phyloP scores from a whole-genome alignment of 2,797 vertebrate genomes.

The Macrochelys suwanniensis region DNA sequence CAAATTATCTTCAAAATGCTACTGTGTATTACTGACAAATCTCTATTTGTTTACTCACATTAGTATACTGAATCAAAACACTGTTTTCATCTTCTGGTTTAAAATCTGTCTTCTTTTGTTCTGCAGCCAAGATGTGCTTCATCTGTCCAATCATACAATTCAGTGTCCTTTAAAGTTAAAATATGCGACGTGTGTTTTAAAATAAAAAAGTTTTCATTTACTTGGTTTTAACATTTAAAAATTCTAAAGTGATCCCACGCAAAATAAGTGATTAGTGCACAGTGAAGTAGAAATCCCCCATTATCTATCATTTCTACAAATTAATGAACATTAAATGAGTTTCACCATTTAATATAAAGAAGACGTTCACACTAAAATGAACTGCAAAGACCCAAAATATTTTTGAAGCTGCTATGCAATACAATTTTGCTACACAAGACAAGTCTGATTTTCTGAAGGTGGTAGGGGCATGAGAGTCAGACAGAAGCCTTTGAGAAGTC shows the following conservation, averaged over 20 bases:
- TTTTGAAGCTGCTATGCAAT: not conserved
- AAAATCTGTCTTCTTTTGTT: constrained; percentile 99
- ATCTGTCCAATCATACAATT: constrained; percentile 99
- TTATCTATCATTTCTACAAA: not conserved
- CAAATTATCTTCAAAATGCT: not conserved
- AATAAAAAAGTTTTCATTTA: not conserved
- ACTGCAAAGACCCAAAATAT: not conserved
- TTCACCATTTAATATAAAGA: not conserved
- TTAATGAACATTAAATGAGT: not conserved
- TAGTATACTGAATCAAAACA: constrained; percentile 97
- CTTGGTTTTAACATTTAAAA: constrained; percentile 22
- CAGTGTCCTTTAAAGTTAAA: constrained; percentile 89
- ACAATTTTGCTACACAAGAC: not conserved
- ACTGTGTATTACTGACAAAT: not conserved
- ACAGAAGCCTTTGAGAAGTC: not conserved
- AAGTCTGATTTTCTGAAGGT: not conserved
- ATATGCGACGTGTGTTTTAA: constrained; percentile 47
- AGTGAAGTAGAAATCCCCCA: not conserved
- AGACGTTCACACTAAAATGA: not conserved
- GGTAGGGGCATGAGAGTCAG: not conserved
- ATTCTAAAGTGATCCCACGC: not conserved
- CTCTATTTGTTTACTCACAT: constrained; percentile 85
- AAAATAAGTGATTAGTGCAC: not conserved
- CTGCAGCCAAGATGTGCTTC: constrained; percentile 95
- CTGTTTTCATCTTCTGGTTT: constrained; percentile 98